These are phyloP conservation scores for Sylvicola cinctus DNA, from an alignment of 2,888 invertebrate genomes.

Conservation along the genomic window DNA sequence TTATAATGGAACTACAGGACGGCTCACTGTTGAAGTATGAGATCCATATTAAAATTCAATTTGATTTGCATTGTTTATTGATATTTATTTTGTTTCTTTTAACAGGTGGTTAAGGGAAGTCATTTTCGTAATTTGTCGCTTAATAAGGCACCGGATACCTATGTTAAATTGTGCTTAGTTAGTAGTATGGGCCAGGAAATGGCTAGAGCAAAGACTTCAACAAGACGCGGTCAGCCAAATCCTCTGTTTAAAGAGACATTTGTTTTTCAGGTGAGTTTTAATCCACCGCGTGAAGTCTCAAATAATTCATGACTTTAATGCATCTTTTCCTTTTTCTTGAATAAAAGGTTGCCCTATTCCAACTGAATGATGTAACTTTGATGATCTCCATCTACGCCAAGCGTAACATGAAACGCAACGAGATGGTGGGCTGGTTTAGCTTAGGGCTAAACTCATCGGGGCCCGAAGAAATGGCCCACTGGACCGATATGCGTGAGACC, in stretches of 20 bases:
- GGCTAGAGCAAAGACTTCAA: slow-evolving; percentile 80
- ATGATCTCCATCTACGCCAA: slow-evolving; percentile 89
- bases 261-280: slow-evolving; percentile 61
- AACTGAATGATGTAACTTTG: slow-evolving; percentile 82
- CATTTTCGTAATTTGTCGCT: slow-evolving; percentile 53
- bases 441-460: slow-evolving; percentile 81
- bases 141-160: slow-evolving; percentile 76
- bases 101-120: slow-evolving; percentile 40
- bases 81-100: too few relatives aligned
- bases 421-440: slow-evolving; percentile 95
- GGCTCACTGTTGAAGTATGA: slow-evolving; percentile 86
- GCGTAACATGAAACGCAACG: slow-evolving; percentile 80
- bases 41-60: background rate
- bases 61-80: background rate
- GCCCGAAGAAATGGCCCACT: slow-evolving; percentile 77
- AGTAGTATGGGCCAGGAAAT: slow-evolving; percentile 87
- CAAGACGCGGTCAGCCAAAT: slow-evolving; percentile 82
- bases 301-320: background rate
- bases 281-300: too few relatives aligned
- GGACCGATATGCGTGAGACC: slow-evolving; percentile 80
- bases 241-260: slow-evolving; percentile 91
- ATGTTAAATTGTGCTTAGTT: slow-evolving; percentile 78
- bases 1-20: slow-evolving; percentile 84
- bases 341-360: slow-evolving; percentile 73
- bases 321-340: slow-evolving; percentile 1